Evolutionary conservation across 2,888 invertebrate genomes (phyloP).

Genomic region (Tortricodes alternella): DNA sequence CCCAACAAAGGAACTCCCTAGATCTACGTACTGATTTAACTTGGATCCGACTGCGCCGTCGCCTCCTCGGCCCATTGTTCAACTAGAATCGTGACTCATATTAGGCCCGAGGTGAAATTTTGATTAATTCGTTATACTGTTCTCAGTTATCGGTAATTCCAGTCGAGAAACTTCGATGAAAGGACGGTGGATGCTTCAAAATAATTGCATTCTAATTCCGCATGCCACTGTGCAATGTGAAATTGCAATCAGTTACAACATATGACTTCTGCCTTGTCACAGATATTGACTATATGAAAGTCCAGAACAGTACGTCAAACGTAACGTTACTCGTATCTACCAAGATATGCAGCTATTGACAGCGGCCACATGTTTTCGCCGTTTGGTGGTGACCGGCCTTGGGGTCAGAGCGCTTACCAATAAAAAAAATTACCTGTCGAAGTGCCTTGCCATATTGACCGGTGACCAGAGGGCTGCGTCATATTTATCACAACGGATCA

Average conservation of each 20-base stretch:
- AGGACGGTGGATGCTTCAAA: slow-evolving; percentile 50
- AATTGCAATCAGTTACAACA: slow-evolving; percentile 2
- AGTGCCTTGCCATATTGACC: too few relatives aligned
- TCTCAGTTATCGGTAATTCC: slow-evolving; percentile 63
- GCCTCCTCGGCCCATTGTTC: slow-evolving; percentile 63
- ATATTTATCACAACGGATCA: too few relatives aligned
- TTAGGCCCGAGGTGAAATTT: slow-evolving; percentile 78
- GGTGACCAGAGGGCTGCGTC: too few relatives aligned
- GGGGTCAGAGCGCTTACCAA: too few relatives aligned
- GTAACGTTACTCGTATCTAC: too few relatives aligned
- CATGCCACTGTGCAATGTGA: slow-evolving; percentile 37
- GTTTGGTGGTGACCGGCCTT: too few relatives aligned
- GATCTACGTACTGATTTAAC: slow-evolving; percentile 77
- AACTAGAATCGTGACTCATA: slow-evolving; percentile 73
- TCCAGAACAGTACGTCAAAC: too few relatives aligned
- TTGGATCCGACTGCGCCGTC: slow-evolving; percentile 71
- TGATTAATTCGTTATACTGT: slow-evolving; percentile 79
- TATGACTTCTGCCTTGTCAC: background rate
- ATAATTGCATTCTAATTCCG: slow-evolving; percentile 58
- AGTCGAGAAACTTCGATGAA: slow-evolving; percentile 62
- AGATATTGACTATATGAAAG: too few relatives aligned
- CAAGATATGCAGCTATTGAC: too few relatives aligned
- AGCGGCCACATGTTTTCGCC: too few relatives aligned
- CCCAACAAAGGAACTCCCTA: slow-evolving; percentile 77
- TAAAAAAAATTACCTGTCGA: too few relatives aligned